Evolutionary conservation across 1,140 invertebrate species (phyloP).

Genomic region (Penaeus chinensis): DNA sequence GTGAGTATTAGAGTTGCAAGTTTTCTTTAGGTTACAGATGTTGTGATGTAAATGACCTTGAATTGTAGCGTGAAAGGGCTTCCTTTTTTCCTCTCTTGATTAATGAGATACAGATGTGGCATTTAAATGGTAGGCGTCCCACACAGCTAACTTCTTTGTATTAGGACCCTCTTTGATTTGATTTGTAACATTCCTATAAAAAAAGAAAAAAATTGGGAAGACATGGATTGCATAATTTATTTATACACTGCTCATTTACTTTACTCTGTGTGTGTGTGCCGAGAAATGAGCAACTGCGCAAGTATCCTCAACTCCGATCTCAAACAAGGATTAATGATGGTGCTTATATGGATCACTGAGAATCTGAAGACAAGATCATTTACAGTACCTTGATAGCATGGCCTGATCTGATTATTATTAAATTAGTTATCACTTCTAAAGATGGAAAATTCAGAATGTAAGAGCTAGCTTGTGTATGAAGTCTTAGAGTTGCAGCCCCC

Average conservation of each 20-base stretch:
- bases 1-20: background rate
- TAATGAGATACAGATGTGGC: no score
- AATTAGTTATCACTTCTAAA: no score
- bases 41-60: constrained; percentile 4
- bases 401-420: no score
- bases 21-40: constrained; percentile 6
- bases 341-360: background rate
- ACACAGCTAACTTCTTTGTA: no score
- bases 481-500: no score
- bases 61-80: no score
- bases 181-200: constrained; percentile 36
- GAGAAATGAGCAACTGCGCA: constrained; percentile 28
- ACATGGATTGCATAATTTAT: constrained; percentile 47
- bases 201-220: background rate
- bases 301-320: constrained; percentile 4
- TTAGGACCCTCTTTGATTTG: background rate
- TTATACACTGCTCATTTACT: constrained; percentile 17
- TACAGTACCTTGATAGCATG: no score
- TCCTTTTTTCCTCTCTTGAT: no score
- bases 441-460: no score
- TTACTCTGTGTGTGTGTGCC: constrained; percentile 23
- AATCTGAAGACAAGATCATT: background rate
- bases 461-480: no score
- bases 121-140: no score
- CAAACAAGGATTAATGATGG: constrained; percentile 12